Conservation (phyloP, 2,888 invertebrate genomes). For the Abrostola tripartita region DNA sequence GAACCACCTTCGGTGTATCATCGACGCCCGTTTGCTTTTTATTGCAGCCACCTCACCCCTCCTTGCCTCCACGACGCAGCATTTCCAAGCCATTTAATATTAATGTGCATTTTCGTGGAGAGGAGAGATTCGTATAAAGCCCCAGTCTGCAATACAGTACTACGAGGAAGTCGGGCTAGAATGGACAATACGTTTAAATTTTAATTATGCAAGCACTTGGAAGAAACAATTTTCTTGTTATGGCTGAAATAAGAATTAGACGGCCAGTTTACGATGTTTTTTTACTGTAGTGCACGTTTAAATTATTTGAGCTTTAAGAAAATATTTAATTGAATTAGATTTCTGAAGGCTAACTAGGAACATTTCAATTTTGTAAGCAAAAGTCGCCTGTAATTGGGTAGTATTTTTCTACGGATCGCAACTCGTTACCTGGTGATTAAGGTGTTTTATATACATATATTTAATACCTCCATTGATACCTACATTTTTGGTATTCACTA, state of each 20-base stretch:
- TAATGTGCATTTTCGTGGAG: constrained; percentile 89
- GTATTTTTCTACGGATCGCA: too few relatives aligned
- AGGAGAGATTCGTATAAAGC: constrained; percentile 87
- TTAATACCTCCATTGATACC: too few relatives aligned
- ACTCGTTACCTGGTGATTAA: too few relatives aligned
- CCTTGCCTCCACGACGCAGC: constrained; percentile 80
- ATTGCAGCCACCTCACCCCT: constrained; percentile 74
- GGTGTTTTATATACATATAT: too few relatives aligned
- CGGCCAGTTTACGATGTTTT: constrained; percentile 43
- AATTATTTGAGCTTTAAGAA: too few relatives aligned
- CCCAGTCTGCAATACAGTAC: constrained; percentile 83
- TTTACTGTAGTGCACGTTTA: constrained; percentile 6
- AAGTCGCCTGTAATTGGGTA: too few relatives aligned
- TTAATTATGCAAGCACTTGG: constrained; percentile 76
- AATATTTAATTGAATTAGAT: constrained; percentile 4
- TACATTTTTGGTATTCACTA: background rate
- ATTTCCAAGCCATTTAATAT: constrained; percentile 89
- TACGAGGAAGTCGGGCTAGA: constrained; percentile 75
- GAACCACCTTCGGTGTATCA: constrained; percentile 78
- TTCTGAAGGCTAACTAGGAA: background rate
- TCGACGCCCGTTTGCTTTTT: constrained; percentile 82
- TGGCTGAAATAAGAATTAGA: constrained; percentile 59
- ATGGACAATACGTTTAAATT: constrained; percentile 82
- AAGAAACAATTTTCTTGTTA: constrained; percentile 65
- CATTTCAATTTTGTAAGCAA: too few relatives aligned